Conservation (phyloP, 2,888 invertebrate genomes). For the Thalpophila matura region DNA sequence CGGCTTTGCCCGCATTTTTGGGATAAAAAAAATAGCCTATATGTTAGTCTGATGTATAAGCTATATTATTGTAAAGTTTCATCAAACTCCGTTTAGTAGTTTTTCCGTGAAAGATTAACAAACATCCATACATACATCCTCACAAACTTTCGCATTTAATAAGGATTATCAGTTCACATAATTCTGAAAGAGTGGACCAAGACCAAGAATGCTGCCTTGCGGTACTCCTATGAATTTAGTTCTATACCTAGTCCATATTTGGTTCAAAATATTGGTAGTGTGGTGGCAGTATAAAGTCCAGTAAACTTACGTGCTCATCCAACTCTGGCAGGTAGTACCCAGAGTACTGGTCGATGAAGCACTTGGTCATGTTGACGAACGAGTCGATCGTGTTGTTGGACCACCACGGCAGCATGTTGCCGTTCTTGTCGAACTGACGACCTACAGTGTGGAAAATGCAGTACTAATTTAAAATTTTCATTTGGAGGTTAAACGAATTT, state of each 20-base stretch:
- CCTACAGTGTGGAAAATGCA: slow-evolving; percentile 85
- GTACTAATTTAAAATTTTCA: too few species aligned
- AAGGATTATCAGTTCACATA: too few species aligned
- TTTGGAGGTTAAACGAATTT: too few species aligned
- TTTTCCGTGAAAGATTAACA: too few species aligned
- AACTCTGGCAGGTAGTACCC: slow-evolving; percentile 92
- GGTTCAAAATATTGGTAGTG: too few species aligned
- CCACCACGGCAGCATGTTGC: slow-evolving; percentile 98
- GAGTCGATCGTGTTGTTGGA: slow-evolving; percentile 93
- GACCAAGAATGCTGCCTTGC: background rate
- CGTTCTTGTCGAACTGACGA: slow-evolving; percentile 95
- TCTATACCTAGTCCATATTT: background rate
- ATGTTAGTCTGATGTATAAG: too few species aligned
- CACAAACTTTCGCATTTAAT: too few species aligned
- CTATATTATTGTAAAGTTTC: too few species aligned
- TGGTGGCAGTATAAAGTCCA: background rate
- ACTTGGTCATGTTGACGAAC: slow-evolving; percentile 94
- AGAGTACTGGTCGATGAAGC: slow-evolving; percentile 96
- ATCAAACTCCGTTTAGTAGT: too few species aligned
- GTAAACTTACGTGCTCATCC: slow-evolving; percentile 90
- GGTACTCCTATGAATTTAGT: background rate
- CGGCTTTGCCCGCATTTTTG: too few species aligned
- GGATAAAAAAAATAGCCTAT: too few species aligned
- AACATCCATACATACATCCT: too few species aligned
- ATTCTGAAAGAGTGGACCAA: background rate